Evolutionary conservation across 2,113 vertebrate species (phyloP).

Genomic region (Tricholaema leucomelas): DNA sequence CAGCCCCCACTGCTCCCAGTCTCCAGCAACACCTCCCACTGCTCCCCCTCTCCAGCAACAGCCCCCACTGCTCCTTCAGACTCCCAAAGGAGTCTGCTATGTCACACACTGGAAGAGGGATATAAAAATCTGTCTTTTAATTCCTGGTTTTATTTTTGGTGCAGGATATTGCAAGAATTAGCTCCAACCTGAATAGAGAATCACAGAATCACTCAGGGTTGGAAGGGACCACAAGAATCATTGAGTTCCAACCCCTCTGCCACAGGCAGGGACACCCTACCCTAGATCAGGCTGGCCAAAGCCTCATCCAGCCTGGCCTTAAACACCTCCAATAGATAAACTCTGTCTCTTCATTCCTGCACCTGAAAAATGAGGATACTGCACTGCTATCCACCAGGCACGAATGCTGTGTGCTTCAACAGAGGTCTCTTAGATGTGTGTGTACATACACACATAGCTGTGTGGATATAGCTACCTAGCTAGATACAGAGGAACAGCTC

Average conservation of each 20-base stretch:
- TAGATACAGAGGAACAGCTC: background rate
- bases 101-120: no score
- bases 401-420: background rate
- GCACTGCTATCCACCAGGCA: background rate
- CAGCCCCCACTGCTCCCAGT: no score
- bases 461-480: accelerated
- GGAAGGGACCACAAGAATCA: no score
- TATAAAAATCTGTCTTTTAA: background rate
- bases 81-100: background rate
- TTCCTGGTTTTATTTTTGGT: no score
- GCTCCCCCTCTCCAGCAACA: background rate
- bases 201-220: no score
- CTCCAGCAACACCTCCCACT: accelerated
- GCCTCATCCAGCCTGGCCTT: no score
- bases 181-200: no score
- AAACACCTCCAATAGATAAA: no score
- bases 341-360: background rate
- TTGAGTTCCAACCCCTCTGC: no score
- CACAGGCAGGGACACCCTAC: no score
- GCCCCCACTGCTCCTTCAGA: accelerated
- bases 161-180: no score
- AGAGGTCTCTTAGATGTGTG: background rate
- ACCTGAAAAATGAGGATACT: background rate
- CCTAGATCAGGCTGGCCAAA: no score
- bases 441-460: accelerated